Evolutionary conservation across 2,797 vertebrate genomes (phyloP).

Genomic region (Delichon dasypus): DNA sequence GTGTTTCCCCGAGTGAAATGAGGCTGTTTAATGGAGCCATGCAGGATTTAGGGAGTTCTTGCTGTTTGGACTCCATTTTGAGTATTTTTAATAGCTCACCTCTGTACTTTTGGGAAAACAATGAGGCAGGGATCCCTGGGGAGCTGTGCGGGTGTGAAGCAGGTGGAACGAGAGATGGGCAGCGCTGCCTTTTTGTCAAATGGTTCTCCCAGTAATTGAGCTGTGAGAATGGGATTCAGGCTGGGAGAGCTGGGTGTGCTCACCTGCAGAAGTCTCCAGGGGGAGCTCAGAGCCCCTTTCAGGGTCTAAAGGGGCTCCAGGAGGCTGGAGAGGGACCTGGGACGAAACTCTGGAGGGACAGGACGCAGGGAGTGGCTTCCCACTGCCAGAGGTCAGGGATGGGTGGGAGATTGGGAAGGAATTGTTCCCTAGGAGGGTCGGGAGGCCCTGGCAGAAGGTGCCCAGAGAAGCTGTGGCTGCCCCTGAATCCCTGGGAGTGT

Average conservation of each 20-base stretch:
- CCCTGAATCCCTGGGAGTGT: background rate
- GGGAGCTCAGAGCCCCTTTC: accelerated
- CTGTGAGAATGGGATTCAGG: background rate
- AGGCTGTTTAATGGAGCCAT: background rate
- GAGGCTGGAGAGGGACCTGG: background rate
- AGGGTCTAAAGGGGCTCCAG: background rate
- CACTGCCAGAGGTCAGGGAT: accelerated
- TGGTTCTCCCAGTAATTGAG: background rate
- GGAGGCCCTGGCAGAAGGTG: background rate
- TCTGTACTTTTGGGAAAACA: background rate
- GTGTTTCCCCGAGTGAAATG: background rate
- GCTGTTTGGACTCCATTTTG: background rate
- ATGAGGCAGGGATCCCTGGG: background rate
- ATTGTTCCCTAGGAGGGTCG: background rate
- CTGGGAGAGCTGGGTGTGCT: background rate
- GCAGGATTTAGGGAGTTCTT: background rate
- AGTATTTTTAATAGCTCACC: background rate
- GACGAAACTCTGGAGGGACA: background rate
- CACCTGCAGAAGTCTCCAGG: background rate
- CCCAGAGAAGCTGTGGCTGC: background rate
- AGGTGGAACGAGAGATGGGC: background rate
- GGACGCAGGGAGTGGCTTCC: background rate
- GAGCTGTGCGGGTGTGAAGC: background rate
- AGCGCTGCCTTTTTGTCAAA: accelerated
- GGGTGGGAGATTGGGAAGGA: background rate